Percentiles rank a stretch among this genome's conserved stretches.
phyloP scores from a whole-genome alignment of 2,888 invertebrate genomes.

The Slavum lentiscoides region DNA sequence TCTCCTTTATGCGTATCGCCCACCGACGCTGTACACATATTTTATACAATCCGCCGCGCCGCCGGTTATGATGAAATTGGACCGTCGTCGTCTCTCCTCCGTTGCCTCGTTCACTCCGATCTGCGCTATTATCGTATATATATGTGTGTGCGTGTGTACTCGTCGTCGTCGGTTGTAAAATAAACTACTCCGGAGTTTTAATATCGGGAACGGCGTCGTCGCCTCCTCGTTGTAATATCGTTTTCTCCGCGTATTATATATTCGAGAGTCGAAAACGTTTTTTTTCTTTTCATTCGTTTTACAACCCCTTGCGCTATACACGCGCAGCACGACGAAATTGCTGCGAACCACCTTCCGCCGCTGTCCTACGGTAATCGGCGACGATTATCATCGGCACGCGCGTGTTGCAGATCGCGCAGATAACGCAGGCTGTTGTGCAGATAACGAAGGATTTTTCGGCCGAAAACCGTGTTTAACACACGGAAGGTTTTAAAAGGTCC shows the following conservation, averaged over 20 bases:
- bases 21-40: too few species aligned
- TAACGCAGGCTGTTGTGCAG: too few species aligned
- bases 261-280: conserved; percentile 25
- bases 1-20: too few species aligned
- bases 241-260: conserved; percentile 15
- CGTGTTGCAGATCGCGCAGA: too few species aligned
- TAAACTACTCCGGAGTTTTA: conserved; percentile 43
- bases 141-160: neutral
- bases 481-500: too few species aligned
- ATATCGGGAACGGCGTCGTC: conserved; percentile 28
- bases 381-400: conserved; percentile 9
- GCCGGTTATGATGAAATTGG: conserved; percentile 49
- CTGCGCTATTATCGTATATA: neutral
- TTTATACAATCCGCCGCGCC: neutral
- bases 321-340: conserved; percentile 10
- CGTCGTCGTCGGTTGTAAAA: conserved; percentile 35
- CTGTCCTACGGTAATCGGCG: conserved; percentile 25
- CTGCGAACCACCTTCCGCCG: neutral
- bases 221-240: conserved; percentile 17
- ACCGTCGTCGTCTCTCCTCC: neutral
- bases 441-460: too few species aligned
- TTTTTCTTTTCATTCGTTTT: neutral
- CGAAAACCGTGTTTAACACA: too few species aligned
- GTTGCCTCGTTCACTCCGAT: neutral
- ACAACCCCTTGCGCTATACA: neutral